Base-by-base conservation (phyloP, 2,888 invertebrate species). In the Icerya purchasi region DNA sequence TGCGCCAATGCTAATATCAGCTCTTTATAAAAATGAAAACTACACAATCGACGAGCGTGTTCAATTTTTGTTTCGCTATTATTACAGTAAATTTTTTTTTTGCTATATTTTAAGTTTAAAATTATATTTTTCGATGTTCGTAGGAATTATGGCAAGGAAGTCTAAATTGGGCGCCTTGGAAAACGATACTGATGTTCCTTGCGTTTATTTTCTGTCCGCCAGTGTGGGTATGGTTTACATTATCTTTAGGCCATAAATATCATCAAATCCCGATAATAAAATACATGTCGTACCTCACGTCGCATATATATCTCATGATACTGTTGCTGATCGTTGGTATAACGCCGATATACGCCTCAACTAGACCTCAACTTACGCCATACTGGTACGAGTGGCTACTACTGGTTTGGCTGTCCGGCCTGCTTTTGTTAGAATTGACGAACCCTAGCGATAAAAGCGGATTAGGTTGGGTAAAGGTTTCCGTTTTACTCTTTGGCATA, bases 181-280 rank as follows among this genome's bases (percentile, higher is more conserved):
- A 91, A 75, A 91, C 90, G 68, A 81, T 96, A 72, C 78, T 94
- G 64, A 81, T 98, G 69, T 86, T 98, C 73, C 80, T 94, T 69
- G 81, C 86, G 65, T 90, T 97, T 71, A 82, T 97, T 68, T 75
- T 93, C 59, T 91, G 91, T 70, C 98, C 98, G 50, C 91, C 96
- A 3, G 84, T 97, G 36, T 98, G 96, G 96, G 76, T 96, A 66
- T 84, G 87, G 56, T 91, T 96, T 72, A 93, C 94, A 64, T 81
- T 96, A 70, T 96, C 96, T 57, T 75, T 94, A 69, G 90, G 90
- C 52, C 92, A 93, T 76, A 87, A 87, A 73, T 93, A 88, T 75
- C 90, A 93, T 77, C 91, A 94, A 78, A 91, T 97, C 68, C 98
- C 98, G 61, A 96, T 98, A 70, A 94, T 99, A 70, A 98, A 98